Evolutionary conservation across 2,797 vertebrate genomes (phyloP), one percentile per base, ranked within the genome.

Genomic region (Amblyopsis hoosieri): DNA sequence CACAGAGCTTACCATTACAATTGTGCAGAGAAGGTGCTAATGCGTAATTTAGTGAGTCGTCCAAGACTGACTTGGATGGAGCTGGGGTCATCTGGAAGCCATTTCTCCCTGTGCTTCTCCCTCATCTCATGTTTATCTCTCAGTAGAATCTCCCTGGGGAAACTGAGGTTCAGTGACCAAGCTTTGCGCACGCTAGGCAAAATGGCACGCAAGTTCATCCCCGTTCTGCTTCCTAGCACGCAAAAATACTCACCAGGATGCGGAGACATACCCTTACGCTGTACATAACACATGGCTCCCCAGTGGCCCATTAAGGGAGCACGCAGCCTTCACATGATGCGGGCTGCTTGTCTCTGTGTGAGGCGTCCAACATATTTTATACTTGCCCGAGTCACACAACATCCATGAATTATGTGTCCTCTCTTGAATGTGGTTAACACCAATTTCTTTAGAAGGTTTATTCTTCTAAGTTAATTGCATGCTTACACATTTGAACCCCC

Each of bases 81-180:
- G 82, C 84, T 78, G 79, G 85, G 90, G 88, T 93, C 92, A 93
- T 91, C 89, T 93, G 92, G 92, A 92, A 94, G 90, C 84, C 90
- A 92, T 94, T 93, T 91, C 86, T 86, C 53, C 81, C 79, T 81
- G 78, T 86, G 72, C 79, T 85, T 83, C 82, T 86, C 79, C 82
- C 80, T 83, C 76, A 77, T 91, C 88, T 92, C 86, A 90, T 90
- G 92, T 91, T 91, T 92, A 93, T 94, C 88, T 91, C 83, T 83
- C 77, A 63, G 81, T 74, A 69, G 73, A 80, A 85, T 82, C 33
- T 91, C 91, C 86, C 90, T 58, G 60, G 89, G 88, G 91, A 91
- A 86, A 74, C 81, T 67, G 74, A 73, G 87, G 89, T 89, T 91
- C 89, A 85, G 86, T 82, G 86, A 87, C 89, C 84, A 74, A 81